Conservation (phyloP, 2,888 invertebrate species). For the Hirtodrosophila trivittata region DNA sequence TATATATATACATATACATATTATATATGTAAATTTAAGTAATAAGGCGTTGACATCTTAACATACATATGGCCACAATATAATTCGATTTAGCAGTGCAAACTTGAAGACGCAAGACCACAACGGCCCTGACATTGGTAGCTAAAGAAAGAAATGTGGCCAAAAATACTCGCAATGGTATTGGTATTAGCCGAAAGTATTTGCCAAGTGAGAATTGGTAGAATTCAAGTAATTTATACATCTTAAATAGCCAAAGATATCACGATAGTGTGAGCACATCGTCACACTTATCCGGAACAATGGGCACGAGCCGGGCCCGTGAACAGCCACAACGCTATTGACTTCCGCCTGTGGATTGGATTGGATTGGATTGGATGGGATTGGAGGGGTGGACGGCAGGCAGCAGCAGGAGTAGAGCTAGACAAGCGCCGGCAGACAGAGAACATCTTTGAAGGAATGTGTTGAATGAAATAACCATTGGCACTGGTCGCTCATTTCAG, state of each 20-base stretch:
- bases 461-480: conserved; percentile 24
- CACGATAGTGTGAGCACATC: conserved; percentile 21
- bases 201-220: conserved; percentile 23
- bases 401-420: conserved; percentile 4
- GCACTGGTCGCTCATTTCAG: conserved; percentile 18
- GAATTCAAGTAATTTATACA: conserved; percentile 39
- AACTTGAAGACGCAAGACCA: conserved; percentile 16
- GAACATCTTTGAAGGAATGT: conserved; percentile 9
- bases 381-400: conserved; percentile 1
- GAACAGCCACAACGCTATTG: conserved; percentile 34
- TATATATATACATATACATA: neutral
- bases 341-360: conserved; percentile 6
- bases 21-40: conserved; percentile 6
- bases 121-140: conserved; percentile 59
- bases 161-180: conserved; percentile 3
- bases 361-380: conserved; percentile 3
- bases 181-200: conserved; percentile 7
- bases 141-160: conserved; percentile 22
- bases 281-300: conserved; percentile 60
- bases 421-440: conserved; percentile 39
- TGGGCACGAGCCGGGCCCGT: conserved; percentile 59
- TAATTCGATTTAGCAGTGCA: conserved; percentile 12
- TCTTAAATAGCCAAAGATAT: neutral
- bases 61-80: neutral
- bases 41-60: conserved; percentile 44